Evolutionary conservation across 1,140 invertebrate genomes (phyloP).

Genomic region (Contarinia nasturtii): DNA sequence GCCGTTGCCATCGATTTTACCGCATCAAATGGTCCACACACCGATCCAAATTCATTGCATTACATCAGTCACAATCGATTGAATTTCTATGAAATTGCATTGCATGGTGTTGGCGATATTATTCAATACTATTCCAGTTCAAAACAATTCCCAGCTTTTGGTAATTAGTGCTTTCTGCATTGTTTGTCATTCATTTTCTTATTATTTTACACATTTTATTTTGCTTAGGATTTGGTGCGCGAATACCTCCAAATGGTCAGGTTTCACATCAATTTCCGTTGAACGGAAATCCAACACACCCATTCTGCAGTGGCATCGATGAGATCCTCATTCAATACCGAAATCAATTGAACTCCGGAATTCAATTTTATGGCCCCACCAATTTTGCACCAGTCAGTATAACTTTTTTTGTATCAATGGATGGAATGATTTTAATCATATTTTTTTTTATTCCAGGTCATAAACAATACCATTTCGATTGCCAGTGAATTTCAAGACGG

Average conservation of each 20-base stretch:
- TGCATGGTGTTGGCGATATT: background rate
- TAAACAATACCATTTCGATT: background rate
- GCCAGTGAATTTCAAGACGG: background rate
- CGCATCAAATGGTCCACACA: background rate
- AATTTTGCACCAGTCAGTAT: background rate
- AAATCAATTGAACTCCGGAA: background rate
- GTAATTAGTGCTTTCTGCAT: too few species aligned
- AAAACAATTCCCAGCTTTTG: too few species aligned
- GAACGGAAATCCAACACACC: background rate
- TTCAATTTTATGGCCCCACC: background rate
- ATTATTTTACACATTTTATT: too few species aligned
- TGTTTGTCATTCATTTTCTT: too few species aligned
- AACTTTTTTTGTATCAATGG: too few species aligned
- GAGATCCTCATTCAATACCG: background rate
- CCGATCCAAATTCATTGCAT: background rate
- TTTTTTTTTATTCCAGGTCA: too few species aligned
- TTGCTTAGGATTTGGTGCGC: too few species aligned
- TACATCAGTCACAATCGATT: background rate
- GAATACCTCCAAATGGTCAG: background rate
- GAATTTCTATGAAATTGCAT: background rate
- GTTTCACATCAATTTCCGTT: background rate
- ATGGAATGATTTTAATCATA: too few species aligned
- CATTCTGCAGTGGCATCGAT: background rate
- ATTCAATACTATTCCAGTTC: too few species aligned
- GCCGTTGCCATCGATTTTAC: background rate